Percentiles rank a stretch among this genome's conserved stretches.
Evolutionary conservation across 1,140 invertebrate genomes (phyloP).

Genomic region (Eurytemora carolleeae): DNA sequence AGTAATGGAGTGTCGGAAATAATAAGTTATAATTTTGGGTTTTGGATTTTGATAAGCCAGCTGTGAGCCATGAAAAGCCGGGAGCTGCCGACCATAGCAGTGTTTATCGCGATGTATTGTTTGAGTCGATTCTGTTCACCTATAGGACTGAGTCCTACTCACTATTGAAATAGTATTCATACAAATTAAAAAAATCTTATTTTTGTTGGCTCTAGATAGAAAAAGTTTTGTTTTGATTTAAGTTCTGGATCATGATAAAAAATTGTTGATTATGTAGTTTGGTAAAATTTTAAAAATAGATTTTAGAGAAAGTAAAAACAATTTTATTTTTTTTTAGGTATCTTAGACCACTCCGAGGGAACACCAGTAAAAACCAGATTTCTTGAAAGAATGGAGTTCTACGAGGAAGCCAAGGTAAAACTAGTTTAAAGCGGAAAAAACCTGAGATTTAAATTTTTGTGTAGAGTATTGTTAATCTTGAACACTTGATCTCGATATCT

Average conservation of each 20-base stretch:
- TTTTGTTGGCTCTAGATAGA: too few relatives aligned
- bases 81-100: too few relatives aligned
- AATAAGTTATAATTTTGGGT: too few relatives aligned
- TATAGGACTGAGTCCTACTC: too few relatives aligned
- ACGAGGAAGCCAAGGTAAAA: slow-evolving; percentile 8
- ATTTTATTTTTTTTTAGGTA: background rate
- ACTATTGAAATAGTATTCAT: background rate
- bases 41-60: too few relatives aligned
- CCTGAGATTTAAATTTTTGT: background rate
- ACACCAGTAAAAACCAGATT: background rate
- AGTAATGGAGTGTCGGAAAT: too few relatives aligned
- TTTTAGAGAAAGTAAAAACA: too few relatives aligned
- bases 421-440: background rate
- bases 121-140: too few relatives aligned
- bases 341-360: background rate
- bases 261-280: background rate
- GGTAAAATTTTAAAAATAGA: background rate
- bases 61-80: too few relatives aligned
- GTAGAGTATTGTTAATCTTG: background rate
- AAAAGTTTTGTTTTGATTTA: too few relatives aligned
- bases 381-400: slow-evolving; percentile 11
- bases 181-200: background rate
- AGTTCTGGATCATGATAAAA: background rate
- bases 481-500: background rate
- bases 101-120: too few relatives aligned